Conservation (phyloP, 2,888 invertebrate species). For the Ceraclea dissimilis region DNA sequence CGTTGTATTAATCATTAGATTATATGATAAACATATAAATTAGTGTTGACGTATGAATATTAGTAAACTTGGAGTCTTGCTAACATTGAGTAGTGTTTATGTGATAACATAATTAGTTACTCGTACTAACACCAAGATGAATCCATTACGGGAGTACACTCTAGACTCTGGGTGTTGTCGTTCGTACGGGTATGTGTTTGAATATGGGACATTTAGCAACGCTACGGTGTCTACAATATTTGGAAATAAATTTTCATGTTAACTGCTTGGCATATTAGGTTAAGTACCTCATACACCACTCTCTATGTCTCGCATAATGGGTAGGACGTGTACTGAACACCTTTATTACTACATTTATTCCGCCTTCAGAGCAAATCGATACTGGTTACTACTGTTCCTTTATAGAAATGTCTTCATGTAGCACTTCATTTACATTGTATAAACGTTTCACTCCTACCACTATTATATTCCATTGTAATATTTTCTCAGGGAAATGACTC, state of each 20-base stretch:
- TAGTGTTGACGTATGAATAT: neutral
- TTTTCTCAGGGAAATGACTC: no score
- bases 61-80: neutral
- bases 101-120: neutral
- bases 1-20: no score
- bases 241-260: constrained; percentile 7
- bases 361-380: constrained; percentile 8
- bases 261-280: constrained; percentile 7
- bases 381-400: neutral
- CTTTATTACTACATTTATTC: constrained; percentile 9
- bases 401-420: neutral
- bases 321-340: constrained; percentile 7
- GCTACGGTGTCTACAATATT: constrained; percentile 6
- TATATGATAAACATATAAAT: no score
- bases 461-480: no score
- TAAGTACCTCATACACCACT: constrained; percentile 1
- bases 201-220: neutral
- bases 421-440: neutral
- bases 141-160: neutral
- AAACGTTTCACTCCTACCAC: neutral
- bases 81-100: neutral
- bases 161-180: neutral
- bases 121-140: neutral
- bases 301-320: neutral
- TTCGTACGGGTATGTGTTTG: neutral